These are phyloP conservation scores for Gymnodraco acuticeps DNA, from an alignment of 2,797 vertebrate species.

Conservation along the genomic window DNA sequence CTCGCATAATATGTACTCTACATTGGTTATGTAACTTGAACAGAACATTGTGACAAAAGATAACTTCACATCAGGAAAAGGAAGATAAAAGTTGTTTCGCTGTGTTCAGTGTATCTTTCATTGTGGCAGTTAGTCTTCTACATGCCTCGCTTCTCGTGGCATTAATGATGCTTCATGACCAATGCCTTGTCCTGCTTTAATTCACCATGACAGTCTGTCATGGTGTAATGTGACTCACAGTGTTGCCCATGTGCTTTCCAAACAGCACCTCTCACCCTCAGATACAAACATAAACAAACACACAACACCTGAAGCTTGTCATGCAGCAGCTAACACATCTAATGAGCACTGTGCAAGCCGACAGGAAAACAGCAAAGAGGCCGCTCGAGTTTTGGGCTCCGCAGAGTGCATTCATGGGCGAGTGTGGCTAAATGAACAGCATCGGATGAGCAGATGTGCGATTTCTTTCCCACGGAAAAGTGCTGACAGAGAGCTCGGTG, in stretches of 20 bases:
- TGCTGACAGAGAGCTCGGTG: constrained; percentile 68
- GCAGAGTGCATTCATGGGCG: constrained; percentile 50
- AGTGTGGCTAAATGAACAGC: constrained; percentile 66
- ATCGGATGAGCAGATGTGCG: constrained; percentile 70
- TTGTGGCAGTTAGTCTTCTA: neutral
- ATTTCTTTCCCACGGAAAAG: constrained; percentile 45
- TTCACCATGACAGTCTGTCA: constrained; percentile 70
- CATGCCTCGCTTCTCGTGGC: constrained; percentile 5
- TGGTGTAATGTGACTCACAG: constrained; percentile 70
- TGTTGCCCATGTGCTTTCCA: constrained; percentile 72
- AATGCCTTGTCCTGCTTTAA: constrained; percentile 65
- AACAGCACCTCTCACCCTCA: constrained; percentile 63
- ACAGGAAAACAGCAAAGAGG: constrained; percentile 30
- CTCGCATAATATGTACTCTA: constrained; percentile 32
- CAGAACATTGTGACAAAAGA: constrained; percentile 8
- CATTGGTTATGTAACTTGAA: constrained; percentile 47
- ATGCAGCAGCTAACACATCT: constrained; percentile 40
- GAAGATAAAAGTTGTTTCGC: neutral
- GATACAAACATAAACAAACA: constrained; percentile 61
- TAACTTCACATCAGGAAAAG: neutral
- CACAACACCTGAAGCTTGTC: constrained; percentile 64
- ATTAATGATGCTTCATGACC: constrained; percentile 69
- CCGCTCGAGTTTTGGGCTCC: constrained; percentile 44
- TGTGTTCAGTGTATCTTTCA: neutral
- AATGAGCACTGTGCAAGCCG: constrained; percentile 32